Conservation (phyloP, 2,888 invertebrate species). For the Dione juno region DNA sequence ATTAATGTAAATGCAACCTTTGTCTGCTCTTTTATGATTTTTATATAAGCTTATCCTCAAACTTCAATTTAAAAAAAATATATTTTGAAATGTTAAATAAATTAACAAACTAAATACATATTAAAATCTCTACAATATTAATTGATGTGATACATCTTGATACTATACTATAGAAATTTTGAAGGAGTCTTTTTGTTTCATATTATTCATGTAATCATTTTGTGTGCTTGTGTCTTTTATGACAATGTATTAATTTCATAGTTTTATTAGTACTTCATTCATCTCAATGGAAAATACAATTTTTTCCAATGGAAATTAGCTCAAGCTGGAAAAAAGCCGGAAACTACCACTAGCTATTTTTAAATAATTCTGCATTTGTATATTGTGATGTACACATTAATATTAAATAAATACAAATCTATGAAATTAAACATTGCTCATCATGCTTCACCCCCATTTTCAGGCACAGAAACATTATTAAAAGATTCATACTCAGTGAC, state of each 20-base stretch:
- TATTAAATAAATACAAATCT: background rate
- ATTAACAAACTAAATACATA: background rate
- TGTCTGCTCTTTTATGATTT: conserved; percentile 34
- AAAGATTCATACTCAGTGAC: conserved; percentile 84
- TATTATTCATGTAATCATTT: conserved; percentile 32
- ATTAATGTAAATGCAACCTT: conserved; percentile 20
- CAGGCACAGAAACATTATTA: conserved; percentile 76
- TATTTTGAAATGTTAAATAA: background rate
- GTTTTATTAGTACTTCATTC: background rate
- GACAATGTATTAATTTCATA: conserved; percentile 28
- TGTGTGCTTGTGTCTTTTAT: conserved; percentile 35
- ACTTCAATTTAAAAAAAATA: background rate
- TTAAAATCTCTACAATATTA: too few relatives aligned
- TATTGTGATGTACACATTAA: background rate
- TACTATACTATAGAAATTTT: too few relatives aligned
- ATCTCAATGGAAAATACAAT: too few relatives aligned
- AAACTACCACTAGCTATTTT: too few relatives aligned
- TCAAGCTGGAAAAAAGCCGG: too few relatives aligned
- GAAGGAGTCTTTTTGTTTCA: too few relatives aligned
- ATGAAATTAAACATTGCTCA: conserved; percentile 37
- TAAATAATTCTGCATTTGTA: background rate
- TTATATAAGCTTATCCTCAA: too few relatives aligned
- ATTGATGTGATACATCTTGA: too few relatives aligned
- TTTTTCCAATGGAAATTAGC: too few relatives aligned
- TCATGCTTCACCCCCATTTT: conserved; percentile 57